Conservation (phyloP, 2,113 vertebrate species). For the Hydrochoerus hydrochaeris region DNA sequence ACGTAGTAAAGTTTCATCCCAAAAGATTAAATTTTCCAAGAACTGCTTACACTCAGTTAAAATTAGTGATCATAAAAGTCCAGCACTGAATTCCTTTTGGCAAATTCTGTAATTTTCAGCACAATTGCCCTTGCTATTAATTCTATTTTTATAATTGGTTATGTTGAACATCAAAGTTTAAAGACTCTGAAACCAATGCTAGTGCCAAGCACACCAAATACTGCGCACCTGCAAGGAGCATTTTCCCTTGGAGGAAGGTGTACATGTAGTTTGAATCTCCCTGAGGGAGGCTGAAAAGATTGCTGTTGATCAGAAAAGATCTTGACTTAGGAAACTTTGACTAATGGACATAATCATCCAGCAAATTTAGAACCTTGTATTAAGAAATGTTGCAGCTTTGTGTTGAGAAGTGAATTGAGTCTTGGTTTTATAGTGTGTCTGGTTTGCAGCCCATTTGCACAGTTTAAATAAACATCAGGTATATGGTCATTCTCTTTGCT, state of each 20-base stretch:
- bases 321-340: background rate
- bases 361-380: background rate
- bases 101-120: conserved; percentile 41
- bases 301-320: background rate
- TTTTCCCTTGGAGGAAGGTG: background rate
- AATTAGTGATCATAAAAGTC: conserved; percentile 40
- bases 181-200: background rate
- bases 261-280: background rate
- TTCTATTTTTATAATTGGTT: conserved; percentile 10
- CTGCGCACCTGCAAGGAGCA: background rate
- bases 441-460: background rate
- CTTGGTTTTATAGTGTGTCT: background rate
- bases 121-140: conserved; percentile 23
- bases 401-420: background rate
- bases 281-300: background rate
- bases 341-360: background rate
- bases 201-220: background rate
- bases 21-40: conserved; percentile 54
- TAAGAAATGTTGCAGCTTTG: conserved; percentile 12
- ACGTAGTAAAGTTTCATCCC: conserved; percentile 34
- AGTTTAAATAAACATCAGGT: background rate
- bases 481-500: background rate
- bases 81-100: conserved; percentile 53
- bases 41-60: conserved; percentile 45
- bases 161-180: conserved; percentile 13